Evolutionary conservation across 2,113 vertebrate genomes (phyloP).

Genomic region (Patagioenas fasciata): DNA sequence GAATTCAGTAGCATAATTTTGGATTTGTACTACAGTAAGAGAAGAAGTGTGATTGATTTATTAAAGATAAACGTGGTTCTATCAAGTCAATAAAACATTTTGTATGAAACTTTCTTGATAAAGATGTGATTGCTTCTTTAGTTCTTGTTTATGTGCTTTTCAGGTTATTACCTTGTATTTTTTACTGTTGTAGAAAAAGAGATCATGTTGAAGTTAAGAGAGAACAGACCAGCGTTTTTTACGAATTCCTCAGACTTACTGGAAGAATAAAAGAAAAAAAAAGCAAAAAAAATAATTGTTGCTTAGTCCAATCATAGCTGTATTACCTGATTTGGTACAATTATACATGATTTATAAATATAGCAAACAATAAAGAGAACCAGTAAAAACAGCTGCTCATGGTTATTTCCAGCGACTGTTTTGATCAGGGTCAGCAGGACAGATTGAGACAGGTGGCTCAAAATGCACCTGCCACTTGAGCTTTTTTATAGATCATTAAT

Average conservation of each 20-base stretch:
- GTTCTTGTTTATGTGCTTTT: neutral
- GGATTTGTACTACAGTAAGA: neutral
- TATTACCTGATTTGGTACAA: neutral
- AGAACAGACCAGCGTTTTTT: rapidly evolving
- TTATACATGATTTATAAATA: neutral
- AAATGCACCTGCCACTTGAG: neutral
- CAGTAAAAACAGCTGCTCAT: neutral
- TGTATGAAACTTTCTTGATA: neutral
- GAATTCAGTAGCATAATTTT: neutral
- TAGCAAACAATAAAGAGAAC: neutral
- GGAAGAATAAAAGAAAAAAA: neutral
- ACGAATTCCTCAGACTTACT: neutral
- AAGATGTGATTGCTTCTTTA: neutral
- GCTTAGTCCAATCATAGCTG: neutral
- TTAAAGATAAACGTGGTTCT: neutral
- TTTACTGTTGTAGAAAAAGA: neutral
- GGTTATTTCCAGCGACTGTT: neutral
- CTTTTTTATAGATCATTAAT: constrained; percentile 25
- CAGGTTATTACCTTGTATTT: neutral
- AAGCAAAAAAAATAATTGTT: neutral
- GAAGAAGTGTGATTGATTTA: neutral
- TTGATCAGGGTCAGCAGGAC: neutral
- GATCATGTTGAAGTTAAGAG: neutral
- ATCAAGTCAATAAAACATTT: neutral
- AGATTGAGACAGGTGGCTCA: neutral